These are phyloP conservation scores for Drosophila bocki DNA, from an alignment of 1,140 invertebrate species.

Conservation along the genomic window DNA sequence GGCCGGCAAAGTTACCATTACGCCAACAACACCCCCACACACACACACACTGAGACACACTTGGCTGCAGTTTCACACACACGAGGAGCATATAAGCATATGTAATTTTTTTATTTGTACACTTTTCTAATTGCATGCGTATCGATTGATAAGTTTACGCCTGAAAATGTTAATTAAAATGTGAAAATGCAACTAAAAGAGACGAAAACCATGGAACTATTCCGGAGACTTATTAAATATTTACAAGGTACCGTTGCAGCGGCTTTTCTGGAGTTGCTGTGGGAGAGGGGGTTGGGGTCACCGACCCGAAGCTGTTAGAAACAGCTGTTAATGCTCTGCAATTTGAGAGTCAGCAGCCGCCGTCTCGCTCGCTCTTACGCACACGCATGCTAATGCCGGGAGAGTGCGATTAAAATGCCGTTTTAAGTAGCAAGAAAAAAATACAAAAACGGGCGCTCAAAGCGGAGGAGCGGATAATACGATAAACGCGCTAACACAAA, in stretches of 20 bases:
- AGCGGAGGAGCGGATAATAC: conserved; percentile 23
- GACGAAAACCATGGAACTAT: conserved; percentile 15
- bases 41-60: conserved; percentile 15
- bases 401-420: conserved; percentile 67
- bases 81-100: conserved; percentile 27
- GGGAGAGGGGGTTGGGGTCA: conserved; percentile 8
- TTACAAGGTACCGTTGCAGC: conserved; percentile 27
- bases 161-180: conserved; percentile 78
- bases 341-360: not conserved
- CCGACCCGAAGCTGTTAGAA: conserved; percentile 16
- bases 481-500: conserved; percentile 54
- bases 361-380: not conserved
- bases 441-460: not conserved
- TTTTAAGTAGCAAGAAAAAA: conserved; percentile 49
- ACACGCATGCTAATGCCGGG: conserved; percentile 39
- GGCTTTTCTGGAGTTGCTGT: not conserved
- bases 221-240: conserved; percentile 5
- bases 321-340: conserved; percentile 26
- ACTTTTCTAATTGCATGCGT: conserved; percentile 75
- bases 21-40: conserved; percentile 10
- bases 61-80: conserved; percentile 37
- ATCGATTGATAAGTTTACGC: conserved; percentile 69
- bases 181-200: conserved; percentile 67
- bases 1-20: conserved; percentile 56
- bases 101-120: conserved; percentile 63